These are phyloP conservation scores for Zaprionus africanus DNA, from an alignment of 1,140 invertebrate genomes.

Conservation along the genomic window DNA sequence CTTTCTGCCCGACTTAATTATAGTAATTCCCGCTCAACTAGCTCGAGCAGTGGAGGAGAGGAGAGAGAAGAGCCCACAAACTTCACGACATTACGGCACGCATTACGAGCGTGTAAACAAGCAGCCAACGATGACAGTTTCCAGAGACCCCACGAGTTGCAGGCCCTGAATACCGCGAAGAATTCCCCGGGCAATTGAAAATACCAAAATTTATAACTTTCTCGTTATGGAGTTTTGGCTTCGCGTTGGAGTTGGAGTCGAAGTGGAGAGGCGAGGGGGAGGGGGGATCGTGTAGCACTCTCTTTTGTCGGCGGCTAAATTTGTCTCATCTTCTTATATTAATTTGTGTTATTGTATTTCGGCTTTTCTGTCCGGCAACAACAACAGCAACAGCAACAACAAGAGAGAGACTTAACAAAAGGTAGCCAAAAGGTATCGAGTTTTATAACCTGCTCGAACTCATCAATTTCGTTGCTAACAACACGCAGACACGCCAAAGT, in stretches of 20 bases:
- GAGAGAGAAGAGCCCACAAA: slow-evolving; percentile 48
- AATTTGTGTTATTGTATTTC: slow-evolving; percentile 82
- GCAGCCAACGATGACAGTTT: slow-evolving; percentile 70
- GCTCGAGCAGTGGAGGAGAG: background rate
- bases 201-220: slow-evolving; percentile 83
- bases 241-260: slow-evolving; percentile 4
- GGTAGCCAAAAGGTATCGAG: slow-evolving; percentile 79
- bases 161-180: background rate
- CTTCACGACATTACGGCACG: slow-evolving; percentile 58
- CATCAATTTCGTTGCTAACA: slow-evolving; percentile 82
- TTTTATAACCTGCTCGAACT: slow-evolving; percentile 83
- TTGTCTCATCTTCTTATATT: slow-evolving; percentile 82
- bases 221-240: slow-evolving; percentile 70
- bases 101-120: slow-evolving; percentile 78
- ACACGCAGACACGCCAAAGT: slow-evolving; percentile 81
- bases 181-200: slow-evolving; percentile 53
- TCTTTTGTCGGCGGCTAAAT: slow-evolving; percentile 80
- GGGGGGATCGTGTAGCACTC: slow-evolving; percentile 11
- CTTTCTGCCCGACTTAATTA: slow-evolving; percentile 11
- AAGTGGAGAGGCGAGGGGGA: background rate
- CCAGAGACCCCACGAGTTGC: slow-evolving; percentile 64
- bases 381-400: slow-evolving; percentile 51
- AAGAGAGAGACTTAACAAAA: slow-evolving; percentile 50
- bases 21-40: slow-evolving; percentile 12
- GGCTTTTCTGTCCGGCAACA: slow-evolving; percentile 45